Evolutionary conservation across 2,113 vertebrate genomes (phyloP).

Genomic region (Nestor notabilis): DNA sequence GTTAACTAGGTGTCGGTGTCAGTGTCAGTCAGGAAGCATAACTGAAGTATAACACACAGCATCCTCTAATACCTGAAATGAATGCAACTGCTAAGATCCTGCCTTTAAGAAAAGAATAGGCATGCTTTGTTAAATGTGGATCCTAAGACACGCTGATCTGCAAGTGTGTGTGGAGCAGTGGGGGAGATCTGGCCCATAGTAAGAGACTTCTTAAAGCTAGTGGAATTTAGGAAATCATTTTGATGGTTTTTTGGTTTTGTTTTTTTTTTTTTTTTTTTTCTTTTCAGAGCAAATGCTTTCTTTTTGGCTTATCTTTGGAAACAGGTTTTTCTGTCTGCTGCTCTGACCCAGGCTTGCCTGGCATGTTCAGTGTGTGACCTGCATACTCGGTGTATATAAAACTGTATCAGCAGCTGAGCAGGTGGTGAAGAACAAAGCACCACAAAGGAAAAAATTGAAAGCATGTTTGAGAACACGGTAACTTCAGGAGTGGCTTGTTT

Average conservation of each 20-base stretch:
- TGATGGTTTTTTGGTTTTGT: background rate
- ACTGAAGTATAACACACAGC: background rate
- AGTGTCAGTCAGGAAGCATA: background rate
- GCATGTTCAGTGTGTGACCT: background rate
- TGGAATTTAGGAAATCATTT: background rate
- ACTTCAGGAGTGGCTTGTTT: background rate
- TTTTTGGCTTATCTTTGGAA: background rate
- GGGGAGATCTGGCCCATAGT: background rate
- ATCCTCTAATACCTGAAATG: background rate
- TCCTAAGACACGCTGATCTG: background rate
- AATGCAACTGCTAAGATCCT: background rate
- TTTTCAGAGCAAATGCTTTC: background rate
- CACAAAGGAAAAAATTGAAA: background rate
- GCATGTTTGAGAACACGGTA: background rate
- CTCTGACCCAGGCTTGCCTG: constrained; percentile 11
- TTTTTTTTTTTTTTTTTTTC: background rate
- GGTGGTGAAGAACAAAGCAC: background rate
- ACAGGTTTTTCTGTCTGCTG: background rate
- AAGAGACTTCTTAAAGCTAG: background rate
- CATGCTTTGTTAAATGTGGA: background rate
- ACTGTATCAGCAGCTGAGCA: background rate
- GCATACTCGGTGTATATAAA: background rate
- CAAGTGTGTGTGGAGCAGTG: background rate
- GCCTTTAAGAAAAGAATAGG: background rate
- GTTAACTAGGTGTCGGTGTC: background rate